Percentiles rank a stretch among this genome's conserved stretches.
phyloP scores from a whole-genome alignment of 2,888 invertebrate species.

The Panopea generosa region DNA sequence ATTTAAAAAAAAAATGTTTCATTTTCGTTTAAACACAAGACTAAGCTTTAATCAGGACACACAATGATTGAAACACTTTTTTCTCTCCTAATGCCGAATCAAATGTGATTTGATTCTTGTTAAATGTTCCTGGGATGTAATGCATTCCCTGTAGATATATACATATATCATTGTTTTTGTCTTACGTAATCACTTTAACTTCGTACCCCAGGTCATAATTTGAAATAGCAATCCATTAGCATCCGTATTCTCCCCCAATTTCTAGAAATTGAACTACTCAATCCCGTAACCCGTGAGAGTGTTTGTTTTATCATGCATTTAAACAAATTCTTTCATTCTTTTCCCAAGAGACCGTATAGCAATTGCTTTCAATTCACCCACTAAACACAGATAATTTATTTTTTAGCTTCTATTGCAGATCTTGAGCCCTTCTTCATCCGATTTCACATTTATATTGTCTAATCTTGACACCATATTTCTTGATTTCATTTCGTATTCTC shows the following conservation, averaged over 20 bases:
- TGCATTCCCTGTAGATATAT: too few relatives aligned
- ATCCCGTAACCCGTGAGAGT: constrained; percentile 32
- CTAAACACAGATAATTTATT: constrained; percentile 51
- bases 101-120: too few relatives aligned
- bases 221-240: constrained; percentile 27
- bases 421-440: constrained; percentile 27
- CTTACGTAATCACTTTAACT: constrained; percentile 2
- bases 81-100: too few relatives aligned
- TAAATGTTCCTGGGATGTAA: too few relatives aligned
- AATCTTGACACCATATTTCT: constrained; percentile 59
- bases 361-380: constrained; percentile 47
- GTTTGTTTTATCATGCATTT: constrained; percentile 52
- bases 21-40: too few relatives aligned
- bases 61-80: too few relatives aligned
- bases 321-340: constrained; percentile 21
- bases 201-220: constrained; percentile 2
- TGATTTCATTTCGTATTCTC: constrained; percentile 49
- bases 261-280: constrained; percentile 41
- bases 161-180: too few relatives aligned
- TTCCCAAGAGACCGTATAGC: constrained; percentile 25
- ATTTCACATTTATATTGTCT: constrained; percentile 48
- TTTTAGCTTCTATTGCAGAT: constrained; percentile 39
- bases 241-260: constrained; percentile 26
- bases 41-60: too few relatives aligned
- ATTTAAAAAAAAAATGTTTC: too few relatives aligned